These are phyloP conservation scores for Dromas ardeola DNA, from an alignment of 2,113 vertebrate species.

Conservation along the genomic window DNA sequence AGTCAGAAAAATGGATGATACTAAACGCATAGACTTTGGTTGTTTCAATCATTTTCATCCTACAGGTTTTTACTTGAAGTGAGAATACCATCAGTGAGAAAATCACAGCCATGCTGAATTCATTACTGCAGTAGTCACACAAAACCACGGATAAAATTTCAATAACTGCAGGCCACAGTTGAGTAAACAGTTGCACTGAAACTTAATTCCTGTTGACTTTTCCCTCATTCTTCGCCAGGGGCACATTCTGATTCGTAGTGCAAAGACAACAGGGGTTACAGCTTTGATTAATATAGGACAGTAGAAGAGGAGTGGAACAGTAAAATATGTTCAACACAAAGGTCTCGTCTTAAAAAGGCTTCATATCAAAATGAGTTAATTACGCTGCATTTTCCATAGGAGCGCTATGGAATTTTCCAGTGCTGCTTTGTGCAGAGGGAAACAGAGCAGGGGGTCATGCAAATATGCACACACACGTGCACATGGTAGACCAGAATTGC, in stretches of 20 bases:
- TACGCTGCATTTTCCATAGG: slow-evolving; percentile 10
- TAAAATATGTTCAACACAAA: slow-evolving; percentile 80
- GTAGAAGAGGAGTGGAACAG: slow-evolving; percentile 77
- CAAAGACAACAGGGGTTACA: slow-evolving; percentile 94
- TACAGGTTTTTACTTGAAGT: slow-evolving; percentile 81
- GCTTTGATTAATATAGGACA: slow-evolving; percentile 93
- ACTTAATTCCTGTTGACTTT: slow-evolving; percentile 99
- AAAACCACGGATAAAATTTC: slow-evolving; percentile 99
- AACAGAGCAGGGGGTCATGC: rapidly evolving
- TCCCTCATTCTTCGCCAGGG: slow-evolving; percentile 93
- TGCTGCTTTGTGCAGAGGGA: background rate
- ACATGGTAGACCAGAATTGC: background rate
- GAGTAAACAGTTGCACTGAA: slow-evolving; percentile 99
- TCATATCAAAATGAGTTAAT: slow-evolving; percentile 72
- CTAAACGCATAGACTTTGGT: slow-evolving; percentile 41
- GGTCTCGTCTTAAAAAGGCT: slow-evolving; percentile 67
- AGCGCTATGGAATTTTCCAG: slow-evolving; percentile 42
- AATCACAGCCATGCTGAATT: slow-evolving; percentile 96
- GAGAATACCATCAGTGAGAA: slow-evolving; percentile 88
- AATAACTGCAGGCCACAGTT: slow-evolving; percentile 99
- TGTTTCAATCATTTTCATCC: slow-evolving; percentile 72
- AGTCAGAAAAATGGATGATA: slow-evolving; percentile 42
- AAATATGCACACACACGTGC: background rate
- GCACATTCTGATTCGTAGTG: slow-evolving; percentile 92
- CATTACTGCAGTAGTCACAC: slow-evolving; percentile 97